A percentile compares a stretch with the other conserved stretches of the same genome.
Evolutionary conservation across 2,888 invertebrate species (phyloP).

Genomic region (Alloscopus bannaensis): DNA sequence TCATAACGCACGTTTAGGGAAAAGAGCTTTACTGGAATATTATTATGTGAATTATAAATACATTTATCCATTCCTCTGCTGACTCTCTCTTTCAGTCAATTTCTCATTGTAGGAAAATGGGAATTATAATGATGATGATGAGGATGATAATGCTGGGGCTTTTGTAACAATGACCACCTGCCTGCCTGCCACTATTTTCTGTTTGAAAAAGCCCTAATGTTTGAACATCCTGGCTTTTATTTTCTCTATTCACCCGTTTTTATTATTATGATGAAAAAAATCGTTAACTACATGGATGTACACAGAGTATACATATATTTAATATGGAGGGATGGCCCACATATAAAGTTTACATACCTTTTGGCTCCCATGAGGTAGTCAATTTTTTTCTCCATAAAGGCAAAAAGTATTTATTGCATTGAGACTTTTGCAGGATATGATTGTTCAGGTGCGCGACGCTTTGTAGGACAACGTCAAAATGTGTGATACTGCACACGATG

Average conservation of each 20-base stretch:
- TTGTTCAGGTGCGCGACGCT: constrained; percentile 57
- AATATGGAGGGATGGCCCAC: constrained; percentile 24
- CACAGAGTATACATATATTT: constrained; percentile 2
- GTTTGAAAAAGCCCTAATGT: constrained; percentile 55
- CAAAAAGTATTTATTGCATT: constrained; percentile 37
- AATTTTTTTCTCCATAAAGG: constrained; percentile 40
- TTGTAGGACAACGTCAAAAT: constrained; percentile 40
- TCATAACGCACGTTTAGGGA: constrained; percentile 48
- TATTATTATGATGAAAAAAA: too few species aligned
- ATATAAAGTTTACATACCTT: background rate
- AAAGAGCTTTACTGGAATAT: too few species aligned
- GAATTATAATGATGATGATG: constrained; percentile 57
- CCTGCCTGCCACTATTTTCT: constrained; percentile 46
- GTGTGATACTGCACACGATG: constrained; percentile 32
- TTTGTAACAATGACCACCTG: constrained; percentile 70
- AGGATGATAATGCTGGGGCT: constrained; percentile 42
- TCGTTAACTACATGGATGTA: background rate
- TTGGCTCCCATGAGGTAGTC: constrained; percentile 41
- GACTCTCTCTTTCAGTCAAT: too few species aligned
- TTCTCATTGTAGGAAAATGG: constrained; percentile 35
- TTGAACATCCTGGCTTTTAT: constrained; percentile 72
- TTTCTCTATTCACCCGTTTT: constrained; percentile 58
- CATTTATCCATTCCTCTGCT: constrained; percentile 45
- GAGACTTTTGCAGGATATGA: constrained; percentile 42
- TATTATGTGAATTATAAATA: constrained; percentile 56